These are phyloP conservation scores for Lagopus leucura DNA, from an alignment of 2,113 vertebrate genomes.

Conservation along the genomic window DNA sequence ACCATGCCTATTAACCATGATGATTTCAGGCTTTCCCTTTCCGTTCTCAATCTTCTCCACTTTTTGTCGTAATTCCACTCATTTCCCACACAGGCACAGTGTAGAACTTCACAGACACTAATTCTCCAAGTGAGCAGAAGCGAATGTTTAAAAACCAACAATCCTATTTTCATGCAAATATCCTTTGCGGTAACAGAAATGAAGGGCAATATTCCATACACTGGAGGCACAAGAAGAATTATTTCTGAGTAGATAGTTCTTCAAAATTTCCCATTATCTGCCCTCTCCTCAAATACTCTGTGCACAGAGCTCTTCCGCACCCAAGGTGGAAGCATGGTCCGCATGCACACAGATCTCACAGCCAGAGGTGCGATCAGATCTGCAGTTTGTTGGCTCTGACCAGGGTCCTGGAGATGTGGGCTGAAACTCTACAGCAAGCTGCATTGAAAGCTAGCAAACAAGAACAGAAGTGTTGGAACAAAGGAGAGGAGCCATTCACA, in stretches of 20 bases:
- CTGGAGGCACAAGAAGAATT: neutral
- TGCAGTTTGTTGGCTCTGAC: conserved; percentile 1
- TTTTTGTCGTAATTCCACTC: neutral
- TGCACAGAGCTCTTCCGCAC: neutral
- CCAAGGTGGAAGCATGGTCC: neutral
- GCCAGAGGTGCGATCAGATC: neutral
- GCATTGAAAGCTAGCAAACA: fast-evolving
- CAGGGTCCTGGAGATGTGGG: neutral
- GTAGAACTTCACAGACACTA: neutral
- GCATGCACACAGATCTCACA: neutral
- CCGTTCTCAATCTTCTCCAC: neutral
- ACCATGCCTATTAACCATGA: too few species aligned
- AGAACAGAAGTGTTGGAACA: neutral
- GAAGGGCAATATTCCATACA: neutral
- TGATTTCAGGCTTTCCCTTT: neutral
- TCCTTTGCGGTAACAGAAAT: neutral
- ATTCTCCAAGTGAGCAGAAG: neutral
- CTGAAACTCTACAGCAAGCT: fast-evolving
- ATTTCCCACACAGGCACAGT: neutral
- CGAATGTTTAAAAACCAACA: neutral
- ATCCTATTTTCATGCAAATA: conserved; percentile 25
- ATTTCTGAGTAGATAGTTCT: neutral
- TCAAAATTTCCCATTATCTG: neutral
- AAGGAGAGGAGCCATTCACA: neutral
- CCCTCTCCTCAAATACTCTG: neutral